Evolutionary conservation across 2,113 vertebrate genomes (phyloP).

Genomic region (Amia ocellicauda): DNA sequence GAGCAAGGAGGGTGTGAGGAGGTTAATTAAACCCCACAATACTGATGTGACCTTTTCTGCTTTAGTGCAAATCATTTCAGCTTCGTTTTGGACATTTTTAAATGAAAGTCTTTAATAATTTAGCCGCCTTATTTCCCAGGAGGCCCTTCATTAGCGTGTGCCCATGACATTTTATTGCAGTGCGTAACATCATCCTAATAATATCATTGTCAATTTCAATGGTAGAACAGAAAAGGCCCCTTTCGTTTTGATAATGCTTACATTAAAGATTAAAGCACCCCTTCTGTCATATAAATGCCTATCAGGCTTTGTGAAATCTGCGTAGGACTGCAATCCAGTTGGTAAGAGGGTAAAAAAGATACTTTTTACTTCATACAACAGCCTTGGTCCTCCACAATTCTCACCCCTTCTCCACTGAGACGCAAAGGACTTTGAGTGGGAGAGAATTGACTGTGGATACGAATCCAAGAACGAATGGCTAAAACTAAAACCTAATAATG

Average conservation of each 20-base stretch:
- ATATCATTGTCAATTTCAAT: constrained; percentile 56
- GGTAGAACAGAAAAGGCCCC: constrained; percentile 3
- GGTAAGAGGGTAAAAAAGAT: too few species aligned
- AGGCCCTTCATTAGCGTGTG: constrained; percentile 67
- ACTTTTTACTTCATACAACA: too few species aligned
- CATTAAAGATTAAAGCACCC: constrained; percentile 52
- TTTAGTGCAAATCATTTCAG: constrained; percentile 52
- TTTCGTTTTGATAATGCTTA: constrained; percentile 32
- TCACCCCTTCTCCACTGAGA: too few species aligned
- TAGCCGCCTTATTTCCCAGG: constrained; percentile 68
- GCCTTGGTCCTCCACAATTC: too few species aligned
- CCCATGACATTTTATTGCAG: constrained; percentile 56
- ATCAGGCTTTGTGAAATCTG: too few species aligned
- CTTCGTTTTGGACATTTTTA: constrained; percentile 62
- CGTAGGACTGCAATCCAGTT: too few species aligned
- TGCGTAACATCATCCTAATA: constrained; percentile 49
- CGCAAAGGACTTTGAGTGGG: too few species aligned
- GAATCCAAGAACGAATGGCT: too few species aligned
- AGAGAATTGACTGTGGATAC: too few species aligned
- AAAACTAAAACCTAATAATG: too few species aligned
- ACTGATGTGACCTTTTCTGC: constrained; percentile 66
- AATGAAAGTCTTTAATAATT: constrained; percentile 79
- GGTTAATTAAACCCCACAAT: constrained; percentile 75
- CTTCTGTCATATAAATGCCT: constrained; percentile 33
- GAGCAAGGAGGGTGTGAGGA: constrained; percentile 59